phyloP scores from a whole-genome alignment of 2,797 vertebrate genomes.

The Tokudaia muenninki region DNA sequence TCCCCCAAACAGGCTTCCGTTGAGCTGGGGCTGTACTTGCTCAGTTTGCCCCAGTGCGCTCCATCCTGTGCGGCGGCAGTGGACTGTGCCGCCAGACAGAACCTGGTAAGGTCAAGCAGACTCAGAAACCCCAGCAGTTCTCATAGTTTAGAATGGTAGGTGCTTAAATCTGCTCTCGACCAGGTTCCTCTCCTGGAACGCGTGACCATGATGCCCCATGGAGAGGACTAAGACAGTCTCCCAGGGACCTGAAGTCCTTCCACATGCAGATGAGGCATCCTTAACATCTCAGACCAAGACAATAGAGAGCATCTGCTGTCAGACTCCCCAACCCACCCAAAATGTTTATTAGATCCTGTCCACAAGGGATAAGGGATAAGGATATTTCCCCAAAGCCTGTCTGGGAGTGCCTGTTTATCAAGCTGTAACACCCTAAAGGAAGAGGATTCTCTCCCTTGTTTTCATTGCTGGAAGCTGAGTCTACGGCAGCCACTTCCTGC shows the following conservation, averaged over 20 bases:
- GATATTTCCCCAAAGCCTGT: not conserved
- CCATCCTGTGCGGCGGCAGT: not conserved
- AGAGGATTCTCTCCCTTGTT: not conserved
- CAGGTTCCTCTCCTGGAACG: not conserved
- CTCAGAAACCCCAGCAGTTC: not conserved
- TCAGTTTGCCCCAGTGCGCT: fast-evolving
- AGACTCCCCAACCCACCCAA: not conserved
- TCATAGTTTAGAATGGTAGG: too few species aligned
- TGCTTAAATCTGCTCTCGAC: not conserved
- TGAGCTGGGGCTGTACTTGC: not conserved
- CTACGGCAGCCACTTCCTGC: not conserved
- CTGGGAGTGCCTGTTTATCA: not conserved
- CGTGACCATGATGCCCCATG: too few species aligned
- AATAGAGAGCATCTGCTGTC: too few species aligned
- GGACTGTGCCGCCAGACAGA: not conserved
- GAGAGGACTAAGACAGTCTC: not conserved
- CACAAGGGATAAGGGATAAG: not conserved
- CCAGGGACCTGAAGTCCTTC: too few species aligned
- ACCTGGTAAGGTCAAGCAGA: not conserved
- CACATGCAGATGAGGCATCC: too few species aligned
- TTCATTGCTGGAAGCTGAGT: not conserved
- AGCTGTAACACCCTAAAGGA: not conserved
- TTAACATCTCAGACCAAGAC: not conserved
- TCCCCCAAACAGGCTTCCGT: too few species aligned
- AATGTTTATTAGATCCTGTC: not conserved